Base-by-base conservation (phyloP, 2,797 vertebrate species). In the Microchirus variegatus region DNA sequence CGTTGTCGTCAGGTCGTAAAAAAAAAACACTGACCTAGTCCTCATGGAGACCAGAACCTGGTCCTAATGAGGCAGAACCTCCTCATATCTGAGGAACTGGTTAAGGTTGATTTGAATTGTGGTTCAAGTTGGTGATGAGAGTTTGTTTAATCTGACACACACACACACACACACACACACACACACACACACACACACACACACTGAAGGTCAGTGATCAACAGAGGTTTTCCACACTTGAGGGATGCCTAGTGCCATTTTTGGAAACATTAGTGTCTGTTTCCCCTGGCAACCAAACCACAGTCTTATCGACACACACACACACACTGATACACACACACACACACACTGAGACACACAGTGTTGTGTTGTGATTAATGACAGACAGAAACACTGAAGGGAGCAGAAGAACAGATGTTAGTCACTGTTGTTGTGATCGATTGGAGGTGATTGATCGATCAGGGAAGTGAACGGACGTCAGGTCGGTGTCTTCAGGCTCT, bases 201-300 rank as follows among this genome's bases (percentile, higher is more conserved):
- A n/a, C 59, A 47, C 53, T 75, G 56, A 87, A 81, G 83, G 82
- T 85, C 81, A 84, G 63, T 70, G 66, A 72, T 83, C 71, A 60
- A 36, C 49, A 67, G 71, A 77, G 78, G 59, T 81, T 84, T 78
- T 81, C 79, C 70, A 37, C 72, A 67, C 81, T 78, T 73, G 43
- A 87, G 88, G 84, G 81, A 86, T 82, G 75, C 82, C 88, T 54
- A 9, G 55, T 77, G 78, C 63, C 78, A 80, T 75, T 84, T 89
- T 84, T 72, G 68, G 83, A 85, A 83, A 67, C 77, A 66, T 72
- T 60, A 46, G 14, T 65, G 78, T 67, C 59, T 59, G 87, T 90
- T 88, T 87, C 85, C 78, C 85, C 43, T 82, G 73, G 84, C 85
- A 90, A 90, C 89, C 83, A 22, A 22, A 3, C n/a, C n/a, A n/a